phyloP scores from a whole-genome alignment of 23 tunicate species.

The Styela clava region DNA sequence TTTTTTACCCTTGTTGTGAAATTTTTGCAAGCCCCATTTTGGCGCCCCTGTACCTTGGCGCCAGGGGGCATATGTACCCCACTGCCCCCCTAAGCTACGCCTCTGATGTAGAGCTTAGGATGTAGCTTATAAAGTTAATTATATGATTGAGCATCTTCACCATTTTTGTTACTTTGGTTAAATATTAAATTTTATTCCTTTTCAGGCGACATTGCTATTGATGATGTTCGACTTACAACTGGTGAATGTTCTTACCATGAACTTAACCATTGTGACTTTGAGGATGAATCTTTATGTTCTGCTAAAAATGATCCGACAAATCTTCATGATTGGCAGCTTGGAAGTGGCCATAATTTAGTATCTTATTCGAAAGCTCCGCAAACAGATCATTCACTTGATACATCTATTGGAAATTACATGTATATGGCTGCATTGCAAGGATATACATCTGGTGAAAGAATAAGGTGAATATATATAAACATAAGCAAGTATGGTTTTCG shows the following conservation, averaged over 20 bases:
- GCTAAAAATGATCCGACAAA: slow-evolving; percentile 10
- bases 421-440: slow-evolving; percentile 13
- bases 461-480: background rate
- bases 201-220: slow-evolving; percentile 66
- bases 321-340: slow-evolving; percentile 29
- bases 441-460: slow-evolving; percentile 5
- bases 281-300: slow-evolving; percentile 43
- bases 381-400: slow-evolving; percentile 37
- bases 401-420: slow-evolving; percentile 42
- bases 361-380: slow-evolving; percentile 26
- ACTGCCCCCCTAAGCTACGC: too few species aligned
- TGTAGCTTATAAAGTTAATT: too few species aligned
- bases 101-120: too few species aligned
- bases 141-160: too few species aligned
- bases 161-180: too few species aligned
- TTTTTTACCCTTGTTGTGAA: too few species aligned
- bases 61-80: too few species aligned
- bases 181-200: too few species aligned
- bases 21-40: too few species aligned
- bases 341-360: slow-evolving; percentile 18
- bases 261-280: slow-evolving; percentile 66
- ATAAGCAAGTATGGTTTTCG: too few species aligned
- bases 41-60: too few species aligned
- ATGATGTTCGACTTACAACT: slow-evolving; percentile 36
- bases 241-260: slow-evolving; percentile 43